Evolutionary conservation across 2,888 invertebrate species (phyloP).

Genomic region (Catocala nupta): DNA sequence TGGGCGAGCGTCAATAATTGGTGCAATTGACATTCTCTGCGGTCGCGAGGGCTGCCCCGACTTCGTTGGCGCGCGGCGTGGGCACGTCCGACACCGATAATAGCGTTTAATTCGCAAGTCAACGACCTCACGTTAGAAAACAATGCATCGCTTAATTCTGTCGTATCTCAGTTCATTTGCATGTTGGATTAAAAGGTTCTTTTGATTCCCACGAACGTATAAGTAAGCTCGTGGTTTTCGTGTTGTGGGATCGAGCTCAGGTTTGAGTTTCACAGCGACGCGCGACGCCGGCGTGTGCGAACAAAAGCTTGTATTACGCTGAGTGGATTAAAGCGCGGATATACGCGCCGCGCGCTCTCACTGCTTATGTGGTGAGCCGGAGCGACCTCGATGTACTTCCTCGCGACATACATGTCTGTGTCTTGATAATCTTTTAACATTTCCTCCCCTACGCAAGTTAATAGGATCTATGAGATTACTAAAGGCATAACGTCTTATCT

Average conservation of each 20-base stretch:
- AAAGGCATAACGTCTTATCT: too few species aligned
- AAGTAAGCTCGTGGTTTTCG: too few species aligned
- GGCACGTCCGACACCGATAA: conserved; percentile 17
- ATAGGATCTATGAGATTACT: too few species aligned
- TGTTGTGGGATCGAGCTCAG: too few species aligned
- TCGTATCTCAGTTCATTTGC: conserved; percentile 10
- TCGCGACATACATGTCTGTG: too few species aligned
- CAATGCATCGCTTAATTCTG: conserved; percentile 14
- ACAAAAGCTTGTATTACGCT: too few species aligned
- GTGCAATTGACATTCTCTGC: conserved; percentile 48
- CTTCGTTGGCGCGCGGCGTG: conserved; percentile 7
- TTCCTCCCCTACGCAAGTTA: too few species aligned
- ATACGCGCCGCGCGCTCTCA: too few species aligned
- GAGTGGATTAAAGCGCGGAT: too few species aligned
- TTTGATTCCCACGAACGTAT: neutral
- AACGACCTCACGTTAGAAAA: conserved; percentile 21
- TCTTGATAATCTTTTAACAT: too few species aligned
- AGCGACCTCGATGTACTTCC: too few species aligned
- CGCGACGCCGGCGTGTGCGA: neutral
- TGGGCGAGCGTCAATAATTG: conserved; percentile 53
- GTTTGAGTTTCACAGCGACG: neutral
- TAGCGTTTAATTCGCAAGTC: conserved; percentile 22
- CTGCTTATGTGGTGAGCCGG: too few species aligned
- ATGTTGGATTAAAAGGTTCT: conserved; percentile 5
- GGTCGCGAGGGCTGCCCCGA: neutral